Conservation (phyloP, 2,888 invertebrate species). For the Andrena bicolor region DNA sequence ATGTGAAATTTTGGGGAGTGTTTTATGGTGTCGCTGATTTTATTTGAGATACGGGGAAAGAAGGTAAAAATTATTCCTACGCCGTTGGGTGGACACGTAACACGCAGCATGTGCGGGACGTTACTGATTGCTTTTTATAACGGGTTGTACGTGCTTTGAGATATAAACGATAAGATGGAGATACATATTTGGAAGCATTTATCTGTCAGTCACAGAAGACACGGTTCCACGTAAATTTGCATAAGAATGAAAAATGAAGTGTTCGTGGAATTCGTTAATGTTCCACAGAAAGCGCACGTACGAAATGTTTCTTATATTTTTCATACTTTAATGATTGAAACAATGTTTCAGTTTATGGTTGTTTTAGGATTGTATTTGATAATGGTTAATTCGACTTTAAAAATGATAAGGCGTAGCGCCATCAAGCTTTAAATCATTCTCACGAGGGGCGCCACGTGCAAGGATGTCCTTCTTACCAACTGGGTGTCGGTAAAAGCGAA, state of each 20-base stretch:
- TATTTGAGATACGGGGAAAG: neutral
- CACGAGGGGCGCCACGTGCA: conserved; percentile 33
- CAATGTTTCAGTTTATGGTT: neutral
- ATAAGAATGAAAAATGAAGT: neutral
- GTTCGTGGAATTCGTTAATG: neutral
- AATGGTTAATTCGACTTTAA: neutral
- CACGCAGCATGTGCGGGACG: conserved; percentile 29
- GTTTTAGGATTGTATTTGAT: neutral
- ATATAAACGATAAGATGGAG: conserved; percentile 22
- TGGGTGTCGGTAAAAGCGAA: conserved; percentile 44
- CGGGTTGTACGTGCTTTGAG: conserved; percentile 16
- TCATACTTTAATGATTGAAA: neutral
- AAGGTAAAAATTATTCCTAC: conserved; percentile 22
- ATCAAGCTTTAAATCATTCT: neutral
- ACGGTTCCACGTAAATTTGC: neutral
- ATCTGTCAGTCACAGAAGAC: neutral
- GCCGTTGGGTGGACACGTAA: conserved; percentile 41
- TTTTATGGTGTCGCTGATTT: no score
- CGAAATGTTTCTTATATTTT: neutral
- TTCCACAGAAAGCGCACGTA: neutral
- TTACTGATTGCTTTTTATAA: conserved; percentile 48
- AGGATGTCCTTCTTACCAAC: neutral
- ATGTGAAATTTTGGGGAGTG: no score
- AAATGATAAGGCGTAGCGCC: neutral
- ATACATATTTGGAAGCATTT: conserved; percentile 35